Evolutionary conservation across 2,888 invertebrate genomes (phyloP).

Genomic region (Sabatieria punctata): DNA sequence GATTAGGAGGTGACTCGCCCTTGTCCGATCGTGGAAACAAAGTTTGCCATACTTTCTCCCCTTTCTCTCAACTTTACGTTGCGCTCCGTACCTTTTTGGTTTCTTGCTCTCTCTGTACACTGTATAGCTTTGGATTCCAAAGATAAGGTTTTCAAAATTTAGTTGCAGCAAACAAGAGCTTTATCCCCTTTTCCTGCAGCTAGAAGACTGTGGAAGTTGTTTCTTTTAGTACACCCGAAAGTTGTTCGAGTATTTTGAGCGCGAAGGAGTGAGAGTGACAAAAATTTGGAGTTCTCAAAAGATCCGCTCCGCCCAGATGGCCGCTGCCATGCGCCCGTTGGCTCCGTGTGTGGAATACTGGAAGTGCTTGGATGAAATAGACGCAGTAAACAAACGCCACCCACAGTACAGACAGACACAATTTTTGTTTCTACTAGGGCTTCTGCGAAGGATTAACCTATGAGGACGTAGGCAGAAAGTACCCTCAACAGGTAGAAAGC

Average conservation of each 20-base stretch:
- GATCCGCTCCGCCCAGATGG: conserved; percentile 85
- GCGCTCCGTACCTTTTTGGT: no score
- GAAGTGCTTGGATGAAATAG: conserved; percentile 97
- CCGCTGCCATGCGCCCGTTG: conserved; percentile 47
- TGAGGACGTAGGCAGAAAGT: conserved; percentile 74
- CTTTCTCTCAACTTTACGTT: no score
- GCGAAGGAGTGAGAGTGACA: conserved; percentile 61
- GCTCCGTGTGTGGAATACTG: conserved; percentile 88
- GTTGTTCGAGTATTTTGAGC: conserved; percentile 61
- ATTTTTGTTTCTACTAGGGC: no score
- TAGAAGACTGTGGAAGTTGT: no score
- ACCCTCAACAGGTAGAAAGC: conserved; percentile 76
- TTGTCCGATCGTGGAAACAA: conserved; percentile 58
- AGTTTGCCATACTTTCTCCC: conserved; percentile 21
- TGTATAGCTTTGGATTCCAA: no score
- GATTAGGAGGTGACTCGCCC: conserved; percentile 89
- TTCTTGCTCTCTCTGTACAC: no score
- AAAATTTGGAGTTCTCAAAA: conserved; percentile 96
- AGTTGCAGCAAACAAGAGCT: no score
- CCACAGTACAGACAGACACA: no score
- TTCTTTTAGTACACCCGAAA: conserved; percentile 52
- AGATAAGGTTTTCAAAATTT: no score
- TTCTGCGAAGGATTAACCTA: conserved; percentile 88
- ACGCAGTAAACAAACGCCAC: conserved; percentile 66
- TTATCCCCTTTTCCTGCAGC: no score